phyloP scores from a whole-genome alignment of 2,113 vertebrate species.

The Ammospiza caudacuta region DNA sequence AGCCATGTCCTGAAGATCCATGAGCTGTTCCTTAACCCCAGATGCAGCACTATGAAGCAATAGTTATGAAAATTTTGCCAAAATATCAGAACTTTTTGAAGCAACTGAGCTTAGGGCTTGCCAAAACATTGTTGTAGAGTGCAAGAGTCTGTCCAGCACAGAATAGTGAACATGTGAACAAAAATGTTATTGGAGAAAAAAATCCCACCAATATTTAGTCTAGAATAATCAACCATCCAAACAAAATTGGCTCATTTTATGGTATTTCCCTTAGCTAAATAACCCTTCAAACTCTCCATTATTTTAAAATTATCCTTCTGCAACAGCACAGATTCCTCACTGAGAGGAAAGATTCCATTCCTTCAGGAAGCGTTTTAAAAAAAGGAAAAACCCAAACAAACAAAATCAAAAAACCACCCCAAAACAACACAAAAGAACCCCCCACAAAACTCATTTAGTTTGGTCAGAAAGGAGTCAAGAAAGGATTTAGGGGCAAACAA shows the following conservation, averaged over 20 bases:
- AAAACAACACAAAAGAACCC: accelerated
- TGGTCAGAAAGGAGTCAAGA: neutral
- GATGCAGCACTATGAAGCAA: neutral
- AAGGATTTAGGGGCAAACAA: neutral
- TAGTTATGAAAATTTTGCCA: neutral
- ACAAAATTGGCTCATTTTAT: neutral
- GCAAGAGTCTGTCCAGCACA: neutral
- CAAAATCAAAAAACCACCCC: neutral
- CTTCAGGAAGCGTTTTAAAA: neutral
- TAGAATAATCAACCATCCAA: neutral
- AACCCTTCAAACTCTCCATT: neutral
- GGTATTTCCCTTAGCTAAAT: neutral
- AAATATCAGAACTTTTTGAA: neutral
- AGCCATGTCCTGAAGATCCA: neutral
- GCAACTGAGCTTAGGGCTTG: neutral
- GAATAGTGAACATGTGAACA: neutral
- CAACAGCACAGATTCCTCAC: neutral
- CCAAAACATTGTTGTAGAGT: neutral
- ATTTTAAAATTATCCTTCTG: neutral
- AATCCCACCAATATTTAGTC: accelerated
- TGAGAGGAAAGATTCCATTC: neutral
- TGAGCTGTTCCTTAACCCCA: neutral
- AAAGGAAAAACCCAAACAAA: neutral
- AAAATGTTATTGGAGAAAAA: neutral
- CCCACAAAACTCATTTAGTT: neutral